Conservation (phyloP, 2,113 vertebrate species). For the Petrocephalus zakoni region DNA sequence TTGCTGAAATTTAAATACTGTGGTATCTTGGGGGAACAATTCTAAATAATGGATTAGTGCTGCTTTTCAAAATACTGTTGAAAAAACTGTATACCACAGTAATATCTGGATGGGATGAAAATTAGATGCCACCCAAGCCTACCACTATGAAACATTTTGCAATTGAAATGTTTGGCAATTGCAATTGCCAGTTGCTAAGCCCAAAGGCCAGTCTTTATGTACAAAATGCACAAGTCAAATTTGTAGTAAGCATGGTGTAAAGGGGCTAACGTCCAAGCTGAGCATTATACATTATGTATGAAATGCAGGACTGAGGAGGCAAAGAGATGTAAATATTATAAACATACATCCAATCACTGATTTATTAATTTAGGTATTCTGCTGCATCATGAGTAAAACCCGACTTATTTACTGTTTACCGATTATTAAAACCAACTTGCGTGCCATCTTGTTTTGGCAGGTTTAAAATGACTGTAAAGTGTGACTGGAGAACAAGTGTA, state of each 20-base stretch:
- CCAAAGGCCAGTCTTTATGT: not conserved
- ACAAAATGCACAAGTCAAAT: not conserved
- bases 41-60: not conserved
- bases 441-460: not conserved
- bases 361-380: not conserved
- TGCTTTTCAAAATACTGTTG: not conserved
- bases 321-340: not conserved
- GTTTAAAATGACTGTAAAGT: not conserved
- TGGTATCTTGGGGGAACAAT: not conserved
- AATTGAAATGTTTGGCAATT: no score
- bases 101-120: not conserved
- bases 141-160: not conserved
- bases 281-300: not conserved
- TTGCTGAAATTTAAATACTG: no score
- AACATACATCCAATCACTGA: not conserved
- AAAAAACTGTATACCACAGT: not conserved
- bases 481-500: not conserved
- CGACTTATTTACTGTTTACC: not conserved
- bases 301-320: not conserved
- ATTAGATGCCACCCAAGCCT: not conserved
- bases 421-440: not conserved
- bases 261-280: not conserved
- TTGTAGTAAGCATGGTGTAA: not conserved
- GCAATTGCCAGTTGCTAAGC: no score
- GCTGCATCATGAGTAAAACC: not conserved